Evolutionary conservation across 1,140 invertebrate genomes (phyloP).

Genomic region (Bombus difficillimus): DNA sequence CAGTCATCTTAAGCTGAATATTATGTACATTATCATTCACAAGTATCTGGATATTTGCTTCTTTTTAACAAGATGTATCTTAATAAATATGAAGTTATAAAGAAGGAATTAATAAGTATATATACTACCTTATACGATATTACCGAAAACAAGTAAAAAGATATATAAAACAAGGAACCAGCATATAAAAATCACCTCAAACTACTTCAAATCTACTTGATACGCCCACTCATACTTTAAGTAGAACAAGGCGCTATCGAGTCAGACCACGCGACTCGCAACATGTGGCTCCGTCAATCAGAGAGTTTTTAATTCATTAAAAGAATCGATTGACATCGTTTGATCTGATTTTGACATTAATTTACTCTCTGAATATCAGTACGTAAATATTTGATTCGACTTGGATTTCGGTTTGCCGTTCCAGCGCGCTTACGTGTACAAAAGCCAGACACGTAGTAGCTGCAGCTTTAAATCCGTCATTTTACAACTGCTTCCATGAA

Average conservation of each 20-base stretch:
- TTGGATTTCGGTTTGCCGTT: background rate
- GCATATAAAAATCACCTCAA: no score
- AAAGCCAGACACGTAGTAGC: background rate
- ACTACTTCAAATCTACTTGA: no score
- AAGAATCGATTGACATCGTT: background rate
- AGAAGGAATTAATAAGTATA: no score
- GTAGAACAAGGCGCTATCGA: background rate
- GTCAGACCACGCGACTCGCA: background rate
- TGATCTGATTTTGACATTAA: background rate
- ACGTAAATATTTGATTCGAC: slow-evolving; percentile 33
- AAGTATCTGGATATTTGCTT: no score
- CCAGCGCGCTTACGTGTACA: background rate
- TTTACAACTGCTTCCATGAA: slow-evolving; percentile 1
- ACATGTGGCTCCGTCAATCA: background rate
- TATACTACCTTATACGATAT: no score
- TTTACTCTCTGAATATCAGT: background rate
- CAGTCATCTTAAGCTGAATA: no score
- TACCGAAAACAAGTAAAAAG: no score
- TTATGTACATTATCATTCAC: no score
- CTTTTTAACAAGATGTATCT: no score
- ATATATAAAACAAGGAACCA: background rate
- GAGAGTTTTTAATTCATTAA: background rate
- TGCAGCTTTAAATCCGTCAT: slow-evolving; percentile 32
- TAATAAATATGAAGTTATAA: no score
- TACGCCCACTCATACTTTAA: background rate